Evolutionary conservation across 1,140 invertebrate species (phyloP), one percentile per base, ranked within the genome.

Genomic region (Helicoverpa armigera): DNA sequence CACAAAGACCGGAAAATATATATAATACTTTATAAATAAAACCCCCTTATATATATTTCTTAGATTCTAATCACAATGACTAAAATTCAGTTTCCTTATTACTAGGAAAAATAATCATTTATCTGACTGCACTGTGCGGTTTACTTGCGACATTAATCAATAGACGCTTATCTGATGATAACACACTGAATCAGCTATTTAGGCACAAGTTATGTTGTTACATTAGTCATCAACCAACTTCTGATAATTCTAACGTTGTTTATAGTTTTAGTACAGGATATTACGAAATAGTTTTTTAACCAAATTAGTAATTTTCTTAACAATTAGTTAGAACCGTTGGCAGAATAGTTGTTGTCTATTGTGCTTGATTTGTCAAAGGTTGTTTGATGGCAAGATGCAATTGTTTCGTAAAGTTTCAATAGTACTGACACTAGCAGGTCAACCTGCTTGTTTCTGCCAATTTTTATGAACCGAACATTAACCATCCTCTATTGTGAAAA

Each of bases 161-260:
- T 50, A 43, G 10, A 2, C n/a, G 43, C 43, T 69, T 69, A 69
- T 69, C 65, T 51, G 2, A 16, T 18, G 65, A 69, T 69, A 69
- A 50, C 65, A 11, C 35, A 4, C 31, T 65, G 61, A 63, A n/a
- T 65, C 35, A 65, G 31, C 7, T 35, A 12, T 13, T 50, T 69
- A 18, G 18, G 10, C 12, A 69, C 43, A 69, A 50, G 18, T 23
- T 50, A 69, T 16, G 43, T n/a, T 16, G 43, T n/a, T 69, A 50
- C 13, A 50, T 67, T 48, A 69, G 65, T 69, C 65, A 69, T 50
- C 65, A 1, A 5, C n/a, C 65, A 1, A 5, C n/a, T 50, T 50
- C 16, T 50, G 65, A 69, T 50, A 50, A 69, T 16, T 48, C 18
- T n/a, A 2, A 3, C 58, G 43, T 69, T 16, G 35, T 43, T 12